Base-by-base conservation (phyloP, 2,113 vertebrate genomes). In the Struthio camelus region DNA sequence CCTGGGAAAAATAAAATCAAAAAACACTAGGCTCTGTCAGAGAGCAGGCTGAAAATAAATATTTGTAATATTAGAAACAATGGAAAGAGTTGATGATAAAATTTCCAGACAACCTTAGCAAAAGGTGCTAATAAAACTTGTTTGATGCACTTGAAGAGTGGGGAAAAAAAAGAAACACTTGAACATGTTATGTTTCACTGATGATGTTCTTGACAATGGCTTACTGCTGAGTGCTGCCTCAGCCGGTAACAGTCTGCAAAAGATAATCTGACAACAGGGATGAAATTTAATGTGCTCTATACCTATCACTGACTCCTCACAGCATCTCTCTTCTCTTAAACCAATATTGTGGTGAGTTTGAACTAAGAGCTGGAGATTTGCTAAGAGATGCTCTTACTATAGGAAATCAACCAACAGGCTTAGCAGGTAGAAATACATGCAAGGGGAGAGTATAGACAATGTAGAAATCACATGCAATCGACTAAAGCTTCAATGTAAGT, bases 41-140 rank as follows among this genome's bases (percentile, higher is more conserved):
- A 87, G 2, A 50, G 0, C 1, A 58, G 3, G 36, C n/a, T 38
- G 8, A 73, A 30, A 53, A 3, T 11, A 30, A 53, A 2, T 11
- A 22, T 24, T 64, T 71, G 2, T 56, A 48, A 54, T 5, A 71
- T 3, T 25, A 22, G 5, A 4, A 50, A 38, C 46, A 14, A 64
- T 7, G 0, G 61, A 89, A 80, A n/a, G 7, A 71, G 3, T 16
- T n/a, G 0, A 56, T 56, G 27, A 56, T 56, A 30, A 48, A 11
- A 6, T 50, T 89, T 80, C 14, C 10, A 54, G 53, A 48, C 70
- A 73, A 50, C 1, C 4, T 2, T 17, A 51, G 6, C 1, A 65
- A 82, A 54, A 69, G 1, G 28, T 80, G 66, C 7, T 32, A 4
- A 28, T 0, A 32, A 28, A 5, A 3, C 0, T 28, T 32, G 0